Base-by-base conservation (phyloP, 2,888 invertebrate genomes). In the Scaptomyza parva region DNA sequence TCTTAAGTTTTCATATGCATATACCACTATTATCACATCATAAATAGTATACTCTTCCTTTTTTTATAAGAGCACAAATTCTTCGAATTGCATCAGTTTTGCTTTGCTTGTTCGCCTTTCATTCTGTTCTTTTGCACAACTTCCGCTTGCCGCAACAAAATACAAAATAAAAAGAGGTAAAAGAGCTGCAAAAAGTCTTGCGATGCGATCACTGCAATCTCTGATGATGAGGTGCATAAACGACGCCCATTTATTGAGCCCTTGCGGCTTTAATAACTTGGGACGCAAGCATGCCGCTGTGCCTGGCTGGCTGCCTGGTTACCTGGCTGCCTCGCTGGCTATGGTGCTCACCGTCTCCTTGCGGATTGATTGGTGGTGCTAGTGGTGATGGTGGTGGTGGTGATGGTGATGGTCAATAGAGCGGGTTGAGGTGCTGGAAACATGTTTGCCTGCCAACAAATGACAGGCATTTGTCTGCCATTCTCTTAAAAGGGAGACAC, bases 161-260 rank as follows among this genome's bases (percentile, higher is more conserved):
- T 14, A 22, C n/a, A n/a, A n/a, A n/a, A n/a, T n/a, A n/a, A n/a
- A n/a, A n/a, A n/a, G n/a, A n/a, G n/a, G n/a, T n/a, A 55, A 57
- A 61, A 48, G 62, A 65, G 51, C 72, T 76, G 55, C 52, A 58
- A 76, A 64, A 61, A 33, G 64, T 60, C 72, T 61, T 61, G 54
- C 77, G 67, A 76, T 73, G 59, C 82, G 88, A 86, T 81, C 80
- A 70, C 57, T 71, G 86, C 82, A 83, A 83, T 86, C 86, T 78
- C 88, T 71, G 86, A 83, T 83, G 81, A 85, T 73, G 80, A 84
- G 88, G 87, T 88, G 88, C 88, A 88, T 88, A 88, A 84, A 81
- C 88, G 88, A 86, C 84, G 84, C 88, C 88, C 84, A 86, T 85
- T 85, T 85, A 81, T 88, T 81, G 78, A 73, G 85, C 84, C 87